Conservation (phyloP, 2,888 invertebrate genomes). For the Thelaira solivaga region DNA sequence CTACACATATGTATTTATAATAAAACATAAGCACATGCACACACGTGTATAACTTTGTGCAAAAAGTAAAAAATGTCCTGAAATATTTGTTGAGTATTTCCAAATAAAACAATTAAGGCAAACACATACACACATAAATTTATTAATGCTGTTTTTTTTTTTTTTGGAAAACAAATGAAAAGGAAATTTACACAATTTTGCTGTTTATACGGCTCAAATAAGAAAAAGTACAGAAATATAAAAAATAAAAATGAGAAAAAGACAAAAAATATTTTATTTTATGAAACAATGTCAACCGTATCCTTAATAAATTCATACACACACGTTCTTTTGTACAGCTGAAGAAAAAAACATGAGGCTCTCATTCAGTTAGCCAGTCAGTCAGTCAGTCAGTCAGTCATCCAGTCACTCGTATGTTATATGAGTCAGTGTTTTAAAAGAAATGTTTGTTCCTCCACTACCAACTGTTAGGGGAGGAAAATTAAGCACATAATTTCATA, state of each 20-base stretch:
- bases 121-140: neutral
- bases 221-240: too few species aligned
- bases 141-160: neutral
- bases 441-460: neutral
- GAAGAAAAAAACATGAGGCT: neutral
- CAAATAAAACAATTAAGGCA: too few species aligned
- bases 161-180: slow-evolving; percentile 1
- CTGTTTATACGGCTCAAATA: neutral
- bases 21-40: neutral
- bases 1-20: neutral
- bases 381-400: neutral
- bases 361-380: too few species aligned
- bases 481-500: slow-evolving; percentile 18
- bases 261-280: slow-evolving; percentile 2
- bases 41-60: neutral
- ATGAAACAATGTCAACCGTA: slow-evolving; percentile 28
- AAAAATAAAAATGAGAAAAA: neutral
- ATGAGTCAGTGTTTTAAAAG: neutral
- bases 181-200: slow-evolving; percentile 22
- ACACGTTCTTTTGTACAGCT: neutral
- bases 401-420: neutral
- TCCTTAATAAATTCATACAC: neutral
- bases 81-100: slow-evolving; percentile 19
- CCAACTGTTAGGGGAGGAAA: slow-evolving; percentile 8
- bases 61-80: slow-evolving; percentile 13